phyloP scores from a whole-genome alignment of 2,797 vertebrate genomes.

The Argyrosomus regius region DNA sequence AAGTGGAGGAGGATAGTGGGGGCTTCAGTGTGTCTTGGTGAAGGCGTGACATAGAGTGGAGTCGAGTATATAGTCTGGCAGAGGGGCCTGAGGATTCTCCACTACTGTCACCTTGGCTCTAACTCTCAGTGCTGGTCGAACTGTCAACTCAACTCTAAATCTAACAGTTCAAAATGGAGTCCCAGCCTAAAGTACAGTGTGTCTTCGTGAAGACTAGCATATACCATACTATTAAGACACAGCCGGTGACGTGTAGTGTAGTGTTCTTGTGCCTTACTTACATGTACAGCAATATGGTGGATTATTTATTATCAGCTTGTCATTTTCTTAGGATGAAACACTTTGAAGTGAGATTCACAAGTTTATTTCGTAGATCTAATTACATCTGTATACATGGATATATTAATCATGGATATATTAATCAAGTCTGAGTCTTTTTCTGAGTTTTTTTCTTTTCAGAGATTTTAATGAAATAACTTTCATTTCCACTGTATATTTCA shows the following conservation, averaged over 20 bases:
- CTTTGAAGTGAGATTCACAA: constrained; percentile 60
- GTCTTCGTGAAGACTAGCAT: constrained; percentile 38
- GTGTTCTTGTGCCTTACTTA: constrained; percentile 13
- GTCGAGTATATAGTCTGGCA: constrained; percentile 77
- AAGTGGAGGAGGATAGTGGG: constrained; percentile 59
- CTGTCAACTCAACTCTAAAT: constrained; percentile 83
- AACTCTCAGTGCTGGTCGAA: constrained; percentile 71
- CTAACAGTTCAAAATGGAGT: constrained; percentile 69
- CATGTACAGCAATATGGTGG: constrained; percentile 33
- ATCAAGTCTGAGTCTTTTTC: too few relatives aligned
- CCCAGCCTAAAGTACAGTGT: constrained; percentile 54
- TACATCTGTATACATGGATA: constrained; percentile 60
- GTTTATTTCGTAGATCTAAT: constrained; percentile 73
- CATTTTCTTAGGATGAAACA: constrained; percentile 53
- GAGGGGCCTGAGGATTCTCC: constrained; percentile 80
- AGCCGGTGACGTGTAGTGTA: constrained; percentile 11
- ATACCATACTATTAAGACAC: constrained; percentile 21
- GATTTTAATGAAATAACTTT: constrained; percentile 68
- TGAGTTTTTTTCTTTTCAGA: neutral
- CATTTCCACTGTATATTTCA: constrained; percentile 63
- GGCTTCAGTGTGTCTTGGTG: constrained; percentile 55
- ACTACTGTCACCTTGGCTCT: constrained; percentile 84
- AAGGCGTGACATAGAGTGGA: constrained; percentile 68
- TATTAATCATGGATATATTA: constrained; percentile 12
- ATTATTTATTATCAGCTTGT: constrained; percentile 67